phyloP scores from a whole-genome alignment of 2,888 invertebrate genomes.

The Cosmia trapezina region DNA sequence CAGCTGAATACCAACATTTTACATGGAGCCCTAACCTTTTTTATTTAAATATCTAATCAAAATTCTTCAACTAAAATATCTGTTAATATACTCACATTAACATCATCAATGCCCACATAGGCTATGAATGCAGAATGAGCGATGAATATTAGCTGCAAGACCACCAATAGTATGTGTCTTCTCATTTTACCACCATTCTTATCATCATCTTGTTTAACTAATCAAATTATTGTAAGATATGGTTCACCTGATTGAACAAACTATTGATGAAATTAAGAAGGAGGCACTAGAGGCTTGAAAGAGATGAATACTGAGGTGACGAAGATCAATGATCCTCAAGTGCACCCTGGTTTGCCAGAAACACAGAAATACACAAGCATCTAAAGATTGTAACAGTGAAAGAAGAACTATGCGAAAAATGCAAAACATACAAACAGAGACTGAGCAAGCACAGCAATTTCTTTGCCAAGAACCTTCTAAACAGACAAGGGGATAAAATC shows the following conservation, averaged over 20 bases:
- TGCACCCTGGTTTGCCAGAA: too few species aligned
- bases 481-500: too few species aligned
- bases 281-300: background rate
- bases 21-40: background rate
- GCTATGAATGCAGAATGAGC: constrained; percentile 39
- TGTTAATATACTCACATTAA: constrained; percentile 45
- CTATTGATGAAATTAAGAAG: background rate
- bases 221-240: constrained; percentile 2
- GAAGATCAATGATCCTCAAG: too few species aligned
- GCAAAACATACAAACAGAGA: too few species aligned
- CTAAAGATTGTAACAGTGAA: too few species aligned
- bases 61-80: background rate
- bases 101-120: constrained; percentile 40
- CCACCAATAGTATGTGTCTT: constrained; percentile 36
- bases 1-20: constrained; percentile 1
- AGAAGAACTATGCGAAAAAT: too few species aligned
- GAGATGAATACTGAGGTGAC: too few species aligned
- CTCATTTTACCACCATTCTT: constrained; percentile 57
- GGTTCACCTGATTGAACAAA: constrained; percentile 13
- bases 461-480: too few species aligned
- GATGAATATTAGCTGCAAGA: constrained; percentile 45
- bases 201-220: constrained; percentile 15
- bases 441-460: too few species aligned
- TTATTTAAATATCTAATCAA: background rate
- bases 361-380: too few species aligned